Evolutionary conservation across 2,797 vertebrate genomes (phyloP), one percentile per base, ranked within the genome.

Genomic region (Anas bahamensis): DNA sequence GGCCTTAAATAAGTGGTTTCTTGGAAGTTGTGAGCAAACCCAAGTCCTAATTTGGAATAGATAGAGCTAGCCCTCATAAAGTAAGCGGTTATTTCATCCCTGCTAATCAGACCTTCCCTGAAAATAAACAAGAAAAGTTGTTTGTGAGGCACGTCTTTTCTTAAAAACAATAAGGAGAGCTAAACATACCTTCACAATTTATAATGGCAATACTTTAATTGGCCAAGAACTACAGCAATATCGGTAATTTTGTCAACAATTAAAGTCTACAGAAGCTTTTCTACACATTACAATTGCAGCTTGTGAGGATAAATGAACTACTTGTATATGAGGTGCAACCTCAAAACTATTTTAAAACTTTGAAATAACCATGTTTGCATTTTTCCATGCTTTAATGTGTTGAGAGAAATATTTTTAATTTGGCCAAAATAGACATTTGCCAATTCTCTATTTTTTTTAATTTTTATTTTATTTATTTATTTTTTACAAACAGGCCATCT

Each of bases 21-120:
- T 95, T 99, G 99, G 96, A 99, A 99, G 97, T 98, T 99, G 97
- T 99, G 99, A 84, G 99, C 98, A 92, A 99, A 99, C 61, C 99
- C 99, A 69, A 99, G 97, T 86, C 99, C 99, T 74, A 99, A 96
- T 96, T 99, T 99, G 95, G 99, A 99, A 96, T 99, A 99, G 97
- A 99, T 99, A 44, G 99, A 99, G 80, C 99, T 99, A 56, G 99
- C 99, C 48, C 99, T 97, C 99, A 99, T 99, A 96, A 99, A 99
- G 97, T 99, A 99, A 88, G 99, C 99, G 1, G 99, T 99, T 96
- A 99, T 99, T 97, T 99, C 99, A 11, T 99, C 98, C 94, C 99
- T 98, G 98, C 98, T 99, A 94, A 99, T 98, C 33, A 98, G 98
- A 75, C 99, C 99, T 96, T 99, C 98, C 98, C 99, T 99, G 96